Evolutionary conservation across 2,797 vertebrate genomes (phyloP).

Genomic region (Rhinichthys osculus): DNA sequence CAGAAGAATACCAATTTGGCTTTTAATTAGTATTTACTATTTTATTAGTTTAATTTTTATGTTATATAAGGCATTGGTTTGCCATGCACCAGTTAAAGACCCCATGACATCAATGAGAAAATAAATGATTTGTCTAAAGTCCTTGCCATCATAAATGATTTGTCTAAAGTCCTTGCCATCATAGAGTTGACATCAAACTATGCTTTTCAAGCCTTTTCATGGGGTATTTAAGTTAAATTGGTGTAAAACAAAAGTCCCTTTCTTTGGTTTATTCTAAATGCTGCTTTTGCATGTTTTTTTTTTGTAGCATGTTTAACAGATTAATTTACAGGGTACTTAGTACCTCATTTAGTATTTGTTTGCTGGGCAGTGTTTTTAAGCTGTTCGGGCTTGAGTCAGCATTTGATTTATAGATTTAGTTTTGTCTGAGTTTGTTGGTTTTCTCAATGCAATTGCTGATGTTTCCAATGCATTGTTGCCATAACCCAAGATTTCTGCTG

Average conservation of each 20-base stretch:
- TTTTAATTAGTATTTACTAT: slow-evolving; percentile 14
- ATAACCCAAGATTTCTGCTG: slow-evolving; percentile 77
- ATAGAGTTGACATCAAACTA: background rate
- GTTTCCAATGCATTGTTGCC: slow-evolving; percentile 81
- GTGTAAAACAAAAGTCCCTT: slow-evolving; percentile 6
- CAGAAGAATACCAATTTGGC: slow-evolving; percentile 52
- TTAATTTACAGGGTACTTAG: slow-evolving; percentile 62
- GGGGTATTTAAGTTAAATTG: slow-evolving; percentile 37
- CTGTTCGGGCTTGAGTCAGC: slow-evolving; percentile 69
- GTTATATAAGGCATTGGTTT: slow-evolving; percentile 13
- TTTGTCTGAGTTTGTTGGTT: slow-evolving; percentile 76
- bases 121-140: background rate
- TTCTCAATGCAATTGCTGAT: slow-evolving; percentile 82
- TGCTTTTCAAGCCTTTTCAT: background rate
- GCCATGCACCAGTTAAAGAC: slow-evolving; percentile 26
- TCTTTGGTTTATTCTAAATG: slow-evolving; percentile 55
- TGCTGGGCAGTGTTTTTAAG: slow-evolving; percentile 70
- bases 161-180: background rate
- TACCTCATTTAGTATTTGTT: slow-evolving; percentile 70
- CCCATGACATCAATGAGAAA: background rate
- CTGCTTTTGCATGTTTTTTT: slow-evolving; percentile 83
- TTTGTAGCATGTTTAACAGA: slow-evolving; percentile 79
- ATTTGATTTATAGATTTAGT: slow-evolving; percentile 77
- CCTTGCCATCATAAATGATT: background rate
- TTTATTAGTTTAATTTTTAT: background rate